Conservation (phyloP, 2,113 vertebrate species). For the Megaptera novaeangliae region DNA sequence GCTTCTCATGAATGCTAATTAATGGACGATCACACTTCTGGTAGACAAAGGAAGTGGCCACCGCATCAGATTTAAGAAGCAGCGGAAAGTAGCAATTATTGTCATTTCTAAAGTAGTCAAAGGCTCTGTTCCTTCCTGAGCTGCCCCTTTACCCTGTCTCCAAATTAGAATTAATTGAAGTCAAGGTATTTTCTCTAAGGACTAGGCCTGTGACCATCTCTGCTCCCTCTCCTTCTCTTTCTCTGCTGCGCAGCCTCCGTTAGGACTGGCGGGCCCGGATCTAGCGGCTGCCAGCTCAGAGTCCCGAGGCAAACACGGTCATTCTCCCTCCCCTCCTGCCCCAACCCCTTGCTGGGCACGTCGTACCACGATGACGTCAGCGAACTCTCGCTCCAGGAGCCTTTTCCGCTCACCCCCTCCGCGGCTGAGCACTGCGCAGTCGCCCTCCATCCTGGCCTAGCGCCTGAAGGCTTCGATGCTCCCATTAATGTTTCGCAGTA, state of each 20-base stretch:
- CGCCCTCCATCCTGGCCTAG: neutral
- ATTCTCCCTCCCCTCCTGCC: neutral
- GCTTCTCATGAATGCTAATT: neutral
- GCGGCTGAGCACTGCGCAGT: no score
- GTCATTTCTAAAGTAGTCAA: neutral
- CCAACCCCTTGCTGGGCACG: no score
- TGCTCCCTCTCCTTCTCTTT: neutral
- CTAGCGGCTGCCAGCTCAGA: neutral
- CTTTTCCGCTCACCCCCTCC: conserved; percentile 65
- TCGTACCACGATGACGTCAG: conserved; percentile 71
- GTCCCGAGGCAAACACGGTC: neutral
- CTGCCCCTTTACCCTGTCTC: neutral
- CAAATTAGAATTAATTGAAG: neutral
- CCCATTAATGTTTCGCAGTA: conserved; percentile 46
- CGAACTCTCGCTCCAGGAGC: conserved; percentile 72
- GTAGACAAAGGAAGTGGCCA: neutral
- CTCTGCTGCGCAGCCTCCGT: neutral
- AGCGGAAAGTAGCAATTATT: neutral
- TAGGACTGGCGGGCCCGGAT: neutral
- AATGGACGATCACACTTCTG: neutral
- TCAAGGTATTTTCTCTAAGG: neutral
- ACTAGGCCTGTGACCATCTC: fast-evolving
- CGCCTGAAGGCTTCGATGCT: conserved; percentile 51
- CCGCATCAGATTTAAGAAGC: neutral
- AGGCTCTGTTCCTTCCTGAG: neutral